phyloP scores from a whole-genome alignment of 2,797 vertebrate species.

The Tragelaphus eurycerus region DNA sequence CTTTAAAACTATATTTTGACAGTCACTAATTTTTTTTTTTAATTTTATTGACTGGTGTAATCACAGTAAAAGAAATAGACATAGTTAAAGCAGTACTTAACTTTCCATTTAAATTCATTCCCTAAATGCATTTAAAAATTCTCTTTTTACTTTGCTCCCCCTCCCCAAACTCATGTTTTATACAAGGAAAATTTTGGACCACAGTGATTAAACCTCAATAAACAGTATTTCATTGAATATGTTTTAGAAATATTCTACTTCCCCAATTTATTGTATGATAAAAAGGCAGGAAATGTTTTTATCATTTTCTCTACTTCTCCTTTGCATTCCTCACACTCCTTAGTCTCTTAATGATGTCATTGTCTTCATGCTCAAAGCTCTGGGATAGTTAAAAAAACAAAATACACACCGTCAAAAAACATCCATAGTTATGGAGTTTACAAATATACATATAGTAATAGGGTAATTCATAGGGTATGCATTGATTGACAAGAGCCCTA shows the following conservation, averaged over 20 bases:
- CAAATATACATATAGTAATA: background rate
- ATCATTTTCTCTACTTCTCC: background rate
- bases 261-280: background rate
- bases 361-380: background rate
- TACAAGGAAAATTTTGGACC: background rate
- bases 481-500: background rate
- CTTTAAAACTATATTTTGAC: background rate
- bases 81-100: background rate
- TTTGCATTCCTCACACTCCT: background rate
- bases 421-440: background rate
- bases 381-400: background rate
- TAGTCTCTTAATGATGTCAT: background rate
- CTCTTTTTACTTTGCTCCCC: background rate
- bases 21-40: background rate
- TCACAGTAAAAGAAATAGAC: background rate
- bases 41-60: background rate
- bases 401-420: background rate
- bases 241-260: background rate
- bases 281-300: background rate
- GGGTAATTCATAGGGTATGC: background rate
- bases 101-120: background rate
- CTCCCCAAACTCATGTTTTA: background rate
- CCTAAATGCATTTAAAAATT: constrained; percentile 5
- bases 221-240: background rate
- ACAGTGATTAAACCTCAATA: background rate